A percentile compares a stretch with the other conserved stretches of the same genome.
phyloP scores from a whole-genome alignment of 1,140 invertebrate genomes.

The Sitodiplosis mosellana region DNA sequence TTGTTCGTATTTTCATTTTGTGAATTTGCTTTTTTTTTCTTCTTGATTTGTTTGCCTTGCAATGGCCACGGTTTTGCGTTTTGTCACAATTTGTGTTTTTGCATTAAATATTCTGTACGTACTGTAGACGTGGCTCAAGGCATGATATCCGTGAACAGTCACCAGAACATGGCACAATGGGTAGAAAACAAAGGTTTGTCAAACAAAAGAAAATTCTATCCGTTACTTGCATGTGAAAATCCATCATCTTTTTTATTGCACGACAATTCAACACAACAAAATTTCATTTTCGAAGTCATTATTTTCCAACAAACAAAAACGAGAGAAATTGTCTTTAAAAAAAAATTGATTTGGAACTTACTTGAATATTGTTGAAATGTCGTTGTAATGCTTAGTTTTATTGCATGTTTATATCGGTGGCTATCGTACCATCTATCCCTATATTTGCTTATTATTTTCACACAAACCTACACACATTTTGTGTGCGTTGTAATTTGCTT shows the following conservation, averaged over 20 bases:
- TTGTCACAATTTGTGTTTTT: background rate
- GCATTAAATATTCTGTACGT: background rate
- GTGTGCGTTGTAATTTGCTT: too few species aligned
- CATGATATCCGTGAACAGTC: slow-evolving; percentile 45
- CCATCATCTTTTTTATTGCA: background rate
- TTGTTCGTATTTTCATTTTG: background rate
- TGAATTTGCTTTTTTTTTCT: background rate
- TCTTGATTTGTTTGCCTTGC: background rate
- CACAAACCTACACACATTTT: too few species aligned
- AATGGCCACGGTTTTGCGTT: background rate
- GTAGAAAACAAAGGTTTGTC: slow-evolving; percentile 43
- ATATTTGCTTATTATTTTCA: too few species aligned
- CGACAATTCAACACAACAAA: too few species aligned
- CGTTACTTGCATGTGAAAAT: slow-evolving; percentile 4
- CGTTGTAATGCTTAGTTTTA: background rate
- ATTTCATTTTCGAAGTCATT: too few species aligned
- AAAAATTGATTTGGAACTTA: too few species aligned
- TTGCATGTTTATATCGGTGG: too few species aligned
- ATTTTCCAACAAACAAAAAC: too few species aligned
- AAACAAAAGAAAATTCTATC: slow-evolving; percentile 3
- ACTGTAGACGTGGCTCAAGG: slow-evolving; percentile 38
- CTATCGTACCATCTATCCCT: too few species aligned
- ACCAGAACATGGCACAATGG: slow-evolving; percentile 38
- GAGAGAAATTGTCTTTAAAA: too few species aligned
- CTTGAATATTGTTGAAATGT: background rate